These are phyloP conservation scores for Lonchura striata DNA, from an alignment of 2,113 vertebrate genomes.

Conservation along the genomic window DNA sequence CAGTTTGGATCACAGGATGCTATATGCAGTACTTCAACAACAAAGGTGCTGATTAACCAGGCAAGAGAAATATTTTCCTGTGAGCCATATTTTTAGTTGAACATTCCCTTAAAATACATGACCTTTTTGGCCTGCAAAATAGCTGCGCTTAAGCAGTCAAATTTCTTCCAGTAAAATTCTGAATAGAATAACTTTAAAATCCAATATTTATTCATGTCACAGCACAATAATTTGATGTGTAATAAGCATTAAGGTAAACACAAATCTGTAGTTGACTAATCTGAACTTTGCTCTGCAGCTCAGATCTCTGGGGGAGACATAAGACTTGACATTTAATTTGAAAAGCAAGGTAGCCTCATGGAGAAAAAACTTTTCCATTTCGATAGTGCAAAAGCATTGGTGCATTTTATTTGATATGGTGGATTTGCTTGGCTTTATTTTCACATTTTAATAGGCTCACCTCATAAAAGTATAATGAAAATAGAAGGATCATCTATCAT, in stretches of 20 bases:
- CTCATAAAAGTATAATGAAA: constrained; percentile 75
- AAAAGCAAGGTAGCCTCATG: constrained; percentile 50
- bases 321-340: constrained; percentile 73
- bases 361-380: constrained; percentile 16
- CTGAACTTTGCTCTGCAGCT: constrained; percentile 62
- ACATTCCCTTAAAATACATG: neutral
- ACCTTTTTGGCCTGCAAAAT: neutral
- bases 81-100: neutral
- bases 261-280: constrained; percentile 5
- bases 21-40: neutral
- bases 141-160: neutral
- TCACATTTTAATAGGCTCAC: constrained; percentile 74
- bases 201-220: constrained; percentile 52
- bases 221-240: constrained; percentile 38
- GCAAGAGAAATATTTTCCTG: neutral
- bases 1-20: neutral
- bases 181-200: constrained; percentile 43
- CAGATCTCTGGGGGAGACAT: constrained; percentile 32
- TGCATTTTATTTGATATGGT: constrained; percentile 68
- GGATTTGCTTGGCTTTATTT: constrained; percentile 71
- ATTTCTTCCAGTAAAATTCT: constrained; percentile 13
- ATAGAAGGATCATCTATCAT: constrained; percentile 69
- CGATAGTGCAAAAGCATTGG: constrained; percentile 25
- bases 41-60: neutral
- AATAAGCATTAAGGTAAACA: constrained; percentile 64